phyloP scores from a whole-genome alignment of 1,140 invertebrate species.

The Drosophila subobscura region DNA sequence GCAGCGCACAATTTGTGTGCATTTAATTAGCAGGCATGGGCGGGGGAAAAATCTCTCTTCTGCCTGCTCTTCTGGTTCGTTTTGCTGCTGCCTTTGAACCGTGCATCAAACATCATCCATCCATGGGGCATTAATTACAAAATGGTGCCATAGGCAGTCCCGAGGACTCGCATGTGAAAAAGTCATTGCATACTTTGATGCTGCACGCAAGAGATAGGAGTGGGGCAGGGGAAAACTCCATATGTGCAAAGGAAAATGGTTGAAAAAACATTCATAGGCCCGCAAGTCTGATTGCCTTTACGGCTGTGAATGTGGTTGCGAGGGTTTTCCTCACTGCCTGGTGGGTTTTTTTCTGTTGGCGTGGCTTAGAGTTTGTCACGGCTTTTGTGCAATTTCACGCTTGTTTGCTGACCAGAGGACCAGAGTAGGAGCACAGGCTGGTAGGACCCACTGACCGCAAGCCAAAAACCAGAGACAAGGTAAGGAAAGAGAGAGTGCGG shows the following conservation, averaged over 20 bases:
- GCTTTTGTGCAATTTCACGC: slow-evolving; percentile 79
- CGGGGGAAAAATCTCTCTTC: neutral
- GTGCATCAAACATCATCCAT: too few species aligned
- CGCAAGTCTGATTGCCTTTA: slow-evolving; percentile 78
- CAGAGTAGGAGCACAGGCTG: too few species aligned
- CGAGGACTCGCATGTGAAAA: slow-evolving; percentile 8
- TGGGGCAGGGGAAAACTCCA: neutral
- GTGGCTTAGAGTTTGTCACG: slow-evolving; percentile 49
- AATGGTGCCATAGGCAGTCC: too few species aligned
- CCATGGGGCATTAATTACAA: too few species aligned
- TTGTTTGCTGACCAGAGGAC: slow-evolving; percentile 67
- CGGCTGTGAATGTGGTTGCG: slow-evolving; percentile 28
- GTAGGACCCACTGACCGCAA: slow-evolving; percentile 61
- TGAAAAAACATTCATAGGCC: slow-evolving; percentile 41
- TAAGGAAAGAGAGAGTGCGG: neutral
- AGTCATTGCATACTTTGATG: slow-evolving; percentile 30
- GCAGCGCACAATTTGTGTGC: slow-evolving; percentile 55
- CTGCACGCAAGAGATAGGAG: slow-evolving; percentile 24
- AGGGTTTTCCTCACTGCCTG: slow-evolving; percentile 8
- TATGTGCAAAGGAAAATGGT: slow-evolving; percentile 16
- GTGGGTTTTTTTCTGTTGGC: neutral
- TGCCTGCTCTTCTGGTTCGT: too few species aligned
- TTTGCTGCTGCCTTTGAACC: too few species aligned
- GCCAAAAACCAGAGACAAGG: slow-evolving; percentile 47
- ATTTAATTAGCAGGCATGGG: slow-evolving; percentile 64